Evolutionary conservation across 2,113 vertebrate genomes (phyloP).

Genomic region (Pangasianodon hypophthalmus): DNA sequence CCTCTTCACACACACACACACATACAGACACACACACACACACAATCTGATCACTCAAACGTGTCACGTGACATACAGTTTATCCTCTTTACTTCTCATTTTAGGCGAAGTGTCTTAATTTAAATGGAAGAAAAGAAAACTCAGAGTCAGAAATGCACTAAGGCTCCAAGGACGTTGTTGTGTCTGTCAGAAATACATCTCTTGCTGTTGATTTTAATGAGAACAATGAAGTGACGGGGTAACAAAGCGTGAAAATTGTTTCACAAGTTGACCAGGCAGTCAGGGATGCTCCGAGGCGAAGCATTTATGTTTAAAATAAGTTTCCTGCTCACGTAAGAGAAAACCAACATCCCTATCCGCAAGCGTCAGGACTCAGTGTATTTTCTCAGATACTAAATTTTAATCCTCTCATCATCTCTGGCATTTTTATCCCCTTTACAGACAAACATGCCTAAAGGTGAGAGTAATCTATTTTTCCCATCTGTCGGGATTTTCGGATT

Average conservation of each 20-base stretch:
- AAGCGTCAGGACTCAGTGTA: not conserved
- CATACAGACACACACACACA: constrained; percentile 9
- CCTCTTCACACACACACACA: constrained; percentile 3
- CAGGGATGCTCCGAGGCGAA: not conserved
- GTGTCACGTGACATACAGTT: not conserved
- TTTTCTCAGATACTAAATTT: not conserved
- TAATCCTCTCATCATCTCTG: not conserved
- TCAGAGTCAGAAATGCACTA: not conserved
- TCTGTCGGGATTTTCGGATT: too few species aligned
- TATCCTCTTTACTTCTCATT: not conserved
- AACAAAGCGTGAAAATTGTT: not conserved
- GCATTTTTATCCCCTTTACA: not conserved
- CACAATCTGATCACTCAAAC: not conserved
- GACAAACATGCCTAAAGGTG: not conserved
- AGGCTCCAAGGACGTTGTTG: not conserved
- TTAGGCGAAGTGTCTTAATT: not conserved
- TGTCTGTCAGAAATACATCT: not conserved
- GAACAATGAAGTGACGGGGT: not conserved
- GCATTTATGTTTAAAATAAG: not conserved
- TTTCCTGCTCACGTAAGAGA: not conserved
- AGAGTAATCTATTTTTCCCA: not conserved
- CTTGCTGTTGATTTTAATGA: not conserved
- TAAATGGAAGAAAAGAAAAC: not conserved
- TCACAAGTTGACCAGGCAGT: not conserved
- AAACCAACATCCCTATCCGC: not conserved